Percentiles rank a stretch among this genome's conserved stretches.
phyloP scores from a whole-genome alignment of 2,888 invertebrate genomes.

The Platerodrilus igneus region DNA sequence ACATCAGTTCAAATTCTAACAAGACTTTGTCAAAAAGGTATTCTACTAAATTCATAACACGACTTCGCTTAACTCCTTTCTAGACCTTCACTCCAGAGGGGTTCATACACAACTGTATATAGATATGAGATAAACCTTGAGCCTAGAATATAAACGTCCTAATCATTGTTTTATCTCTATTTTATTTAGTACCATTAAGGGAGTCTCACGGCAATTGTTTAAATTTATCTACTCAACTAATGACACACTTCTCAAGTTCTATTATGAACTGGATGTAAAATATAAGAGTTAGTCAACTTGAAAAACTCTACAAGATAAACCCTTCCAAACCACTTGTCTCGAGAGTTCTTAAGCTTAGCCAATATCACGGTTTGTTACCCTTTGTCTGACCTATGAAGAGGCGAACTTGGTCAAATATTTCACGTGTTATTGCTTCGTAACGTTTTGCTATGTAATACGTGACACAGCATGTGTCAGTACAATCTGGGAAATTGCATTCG shows the following conservation, averaged over 20 bases:
- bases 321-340: conserved; percentile 18
- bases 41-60: conserved; percentile 25
- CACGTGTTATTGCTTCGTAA: conserved; percentile 18
- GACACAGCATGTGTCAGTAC: conserved; percentile 15
- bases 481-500: no score
- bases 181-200: no score
- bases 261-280: no score
- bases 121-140: conserved; percentile 16
- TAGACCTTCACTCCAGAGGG: conserved; percentile 17
- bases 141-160: conserved; percentile 13
- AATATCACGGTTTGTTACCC: conserved; percentile 21
- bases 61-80: conserved; percentile 20
- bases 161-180: conserved; percentile 9
- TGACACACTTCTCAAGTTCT: no score
- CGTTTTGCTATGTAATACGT: conserved; percentile 13
- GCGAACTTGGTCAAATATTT: conserved; percentile 19
- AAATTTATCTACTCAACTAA: no score
- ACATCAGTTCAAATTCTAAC: no score
- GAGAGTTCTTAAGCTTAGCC: conserved; percentile 18
- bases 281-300: no score
- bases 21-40: conserved; percentile 23
- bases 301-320: conserved; percentile 16
- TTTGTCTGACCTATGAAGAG: conserved; percentile 19
- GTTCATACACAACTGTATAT: conserved; percentile 18
- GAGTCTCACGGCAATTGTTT: no score